Evolutionary conservation across 2,113 vertebrate species (phyloP).

Genomic region (Merops nubicus): DNA sequence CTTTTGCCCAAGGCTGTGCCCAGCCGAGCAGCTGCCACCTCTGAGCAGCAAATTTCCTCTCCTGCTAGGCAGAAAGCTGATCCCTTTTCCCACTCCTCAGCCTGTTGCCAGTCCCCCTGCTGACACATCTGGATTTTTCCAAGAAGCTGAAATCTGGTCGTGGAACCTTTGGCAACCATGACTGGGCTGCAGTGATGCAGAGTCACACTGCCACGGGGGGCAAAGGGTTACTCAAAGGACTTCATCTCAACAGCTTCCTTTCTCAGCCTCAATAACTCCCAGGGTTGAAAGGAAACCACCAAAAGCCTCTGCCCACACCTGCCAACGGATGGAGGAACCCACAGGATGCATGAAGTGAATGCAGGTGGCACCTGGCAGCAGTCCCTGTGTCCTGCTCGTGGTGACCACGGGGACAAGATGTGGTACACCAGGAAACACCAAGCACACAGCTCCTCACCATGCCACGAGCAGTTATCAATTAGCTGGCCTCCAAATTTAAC

Average conservation of each 20-base stretch:
- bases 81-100: background rate
- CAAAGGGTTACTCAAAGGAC: background rate
- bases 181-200: background rate
- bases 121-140: background rate
- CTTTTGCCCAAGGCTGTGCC: accelerated
- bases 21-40: too few relatives aligned
- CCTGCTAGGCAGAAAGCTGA: background rate
- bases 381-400: accelerated
- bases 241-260: accelerated
- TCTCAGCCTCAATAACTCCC: background rate
- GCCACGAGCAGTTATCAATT: too few relatives aligned
- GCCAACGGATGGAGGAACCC: accelerated
- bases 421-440: accelerated
- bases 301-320: too few relatives aligned
- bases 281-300: accelerated
- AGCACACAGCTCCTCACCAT: accelerated
- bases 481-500: too few relatives aligned
- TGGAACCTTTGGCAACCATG: background rate
- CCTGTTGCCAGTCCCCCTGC: background rate
- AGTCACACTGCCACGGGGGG: accelerated
- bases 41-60: background rate
- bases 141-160: background rate
- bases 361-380: background rate
- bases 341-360: accelerated
- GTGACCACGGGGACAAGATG: accelerated